These are phyloP conservation scores for Amazona ochrocephala DNA, from an alignment of 2,797 vertebrate genomes.

Conservation along the genomic window DNA sequence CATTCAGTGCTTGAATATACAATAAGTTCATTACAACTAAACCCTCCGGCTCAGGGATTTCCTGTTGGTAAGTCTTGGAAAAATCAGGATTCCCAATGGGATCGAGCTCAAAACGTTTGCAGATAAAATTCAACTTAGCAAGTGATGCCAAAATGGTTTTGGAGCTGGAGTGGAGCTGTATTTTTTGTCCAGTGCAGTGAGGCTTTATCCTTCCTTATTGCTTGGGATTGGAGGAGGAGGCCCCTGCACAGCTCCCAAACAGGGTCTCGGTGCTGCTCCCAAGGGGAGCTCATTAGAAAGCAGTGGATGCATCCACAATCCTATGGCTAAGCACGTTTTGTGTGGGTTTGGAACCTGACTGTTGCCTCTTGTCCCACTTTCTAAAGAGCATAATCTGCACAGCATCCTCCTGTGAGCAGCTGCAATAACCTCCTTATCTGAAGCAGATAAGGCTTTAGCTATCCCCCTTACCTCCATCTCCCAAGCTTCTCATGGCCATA, in stretches of 20 bases:
- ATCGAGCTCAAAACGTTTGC: neutral
- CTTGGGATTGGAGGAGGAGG: neutral
- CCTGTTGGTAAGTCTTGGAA: constrained; percentile 47
- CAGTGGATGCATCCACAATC: neutral
- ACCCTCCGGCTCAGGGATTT: constrained; percentile 43
- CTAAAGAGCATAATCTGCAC: neutral
- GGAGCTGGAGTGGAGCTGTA: neutral
- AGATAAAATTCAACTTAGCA: constrained; percentile 47
- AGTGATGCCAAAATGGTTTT: constrained; percentile 16
- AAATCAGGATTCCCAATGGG: constrained; percentile 34
- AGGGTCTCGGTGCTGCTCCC: neutral
- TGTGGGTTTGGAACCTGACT: neutral
- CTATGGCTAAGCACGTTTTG: neutral
- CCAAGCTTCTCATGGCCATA: neutral
- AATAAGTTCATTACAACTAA: constrained; percentile 62
- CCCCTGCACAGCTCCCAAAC: neutral
- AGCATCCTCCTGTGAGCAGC: neutral
- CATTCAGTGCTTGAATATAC: neutral
- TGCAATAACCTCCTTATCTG: neutral
- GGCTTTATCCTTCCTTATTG: neutral
- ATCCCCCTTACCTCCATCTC: neutral
- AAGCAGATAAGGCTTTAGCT: neutral
- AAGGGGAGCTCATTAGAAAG: neutral
- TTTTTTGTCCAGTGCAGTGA: neutral
- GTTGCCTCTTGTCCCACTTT: neutral